Evolutionary conservation across 2,797 vertebrate genomes (phyloP).

Genomic region (Microctenopoma stevenorrisi): DNA sequence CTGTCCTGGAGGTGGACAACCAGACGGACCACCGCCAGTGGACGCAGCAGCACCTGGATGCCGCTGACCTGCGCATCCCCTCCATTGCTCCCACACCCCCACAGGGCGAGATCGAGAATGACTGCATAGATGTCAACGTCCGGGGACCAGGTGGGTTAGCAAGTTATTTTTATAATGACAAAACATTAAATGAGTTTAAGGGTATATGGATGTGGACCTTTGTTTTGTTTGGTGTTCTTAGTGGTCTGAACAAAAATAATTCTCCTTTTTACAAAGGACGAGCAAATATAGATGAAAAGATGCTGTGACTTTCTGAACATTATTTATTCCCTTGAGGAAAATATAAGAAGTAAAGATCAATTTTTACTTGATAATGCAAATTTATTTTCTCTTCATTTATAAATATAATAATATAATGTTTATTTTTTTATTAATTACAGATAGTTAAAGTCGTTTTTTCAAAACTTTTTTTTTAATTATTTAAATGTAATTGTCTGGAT

Average conservation of each 20-base stretch:
- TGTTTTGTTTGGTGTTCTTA: not conserved
- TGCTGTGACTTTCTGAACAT: no score
- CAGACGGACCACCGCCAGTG: constrained; percentile 96
- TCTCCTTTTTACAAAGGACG: not conserved
- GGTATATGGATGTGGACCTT: not conserved
- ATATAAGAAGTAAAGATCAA: no score
- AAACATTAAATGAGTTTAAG: not conserved
- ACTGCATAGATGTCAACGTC: constrained; percentile 98
- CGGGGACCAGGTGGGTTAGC: constrained; percentile 90
- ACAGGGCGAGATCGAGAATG: constrained; percentile 94
- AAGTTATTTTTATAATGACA: not conserved
- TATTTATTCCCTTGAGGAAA: no score
- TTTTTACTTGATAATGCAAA: no score
- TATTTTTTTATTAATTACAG: not conserved
- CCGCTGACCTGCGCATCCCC: constrained; percentile 93
- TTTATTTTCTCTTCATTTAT: no score
- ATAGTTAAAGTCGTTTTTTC: not conserved
- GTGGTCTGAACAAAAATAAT: not conserved
- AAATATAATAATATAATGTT: no score
- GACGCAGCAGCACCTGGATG: constrained; percentile 98
- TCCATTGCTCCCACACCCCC: constrained; percentile 96
- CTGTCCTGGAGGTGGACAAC: constrained; percentile 88
- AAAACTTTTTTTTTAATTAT: not conserved
- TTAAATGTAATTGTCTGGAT: not conserved
- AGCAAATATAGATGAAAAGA: no score